Conservation (phyloP, 2,888 invertebrate species). For the Drosophila mayaguana region DNA sequence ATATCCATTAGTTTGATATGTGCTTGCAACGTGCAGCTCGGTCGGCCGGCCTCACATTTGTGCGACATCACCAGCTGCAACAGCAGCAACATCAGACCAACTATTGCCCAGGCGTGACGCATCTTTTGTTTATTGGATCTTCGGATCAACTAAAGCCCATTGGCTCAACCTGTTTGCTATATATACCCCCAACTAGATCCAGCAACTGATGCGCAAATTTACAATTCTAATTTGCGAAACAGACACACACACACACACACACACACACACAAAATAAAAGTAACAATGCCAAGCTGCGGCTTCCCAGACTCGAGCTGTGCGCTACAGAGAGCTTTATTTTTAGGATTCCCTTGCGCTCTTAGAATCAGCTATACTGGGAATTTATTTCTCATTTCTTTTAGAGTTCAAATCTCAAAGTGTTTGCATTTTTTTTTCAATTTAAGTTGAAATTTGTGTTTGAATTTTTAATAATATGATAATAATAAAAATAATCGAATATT, state of each 20-base stretch:
- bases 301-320: background rate
- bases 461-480: no score
- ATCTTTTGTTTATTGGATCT: slow-evolving; percentile 40
- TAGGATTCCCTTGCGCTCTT: no score
- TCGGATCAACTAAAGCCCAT: slow-evolving; percentile 34
- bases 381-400: no score
- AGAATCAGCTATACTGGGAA: no score
- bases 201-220: slow-evolving; percentile 25
- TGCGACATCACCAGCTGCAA: slow-evolving; percentile 18
- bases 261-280: background rate
- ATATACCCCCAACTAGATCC: slow-evolving; percentile 44
- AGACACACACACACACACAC: background rate
- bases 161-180: slow-evolving; percentile 64
- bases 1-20: background rate
- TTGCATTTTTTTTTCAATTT: no score
- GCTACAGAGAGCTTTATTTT: slow-evolving; percentile 1
- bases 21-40: background rate
- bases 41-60: slow-evolving; percentile 30
- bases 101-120: slow-evolving; percentile 34
- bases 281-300: background rate
- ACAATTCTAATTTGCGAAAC: slow-evolving; percentile 22
- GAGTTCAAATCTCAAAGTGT: no score
- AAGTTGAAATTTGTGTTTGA: no score
- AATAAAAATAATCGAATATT: no score
- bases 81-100: slow-evolving; percentile 36